phyloP scores from a whole-genome alignment of 2,797 vertebrate species.

The Phalloptychus januarius region DNA sequence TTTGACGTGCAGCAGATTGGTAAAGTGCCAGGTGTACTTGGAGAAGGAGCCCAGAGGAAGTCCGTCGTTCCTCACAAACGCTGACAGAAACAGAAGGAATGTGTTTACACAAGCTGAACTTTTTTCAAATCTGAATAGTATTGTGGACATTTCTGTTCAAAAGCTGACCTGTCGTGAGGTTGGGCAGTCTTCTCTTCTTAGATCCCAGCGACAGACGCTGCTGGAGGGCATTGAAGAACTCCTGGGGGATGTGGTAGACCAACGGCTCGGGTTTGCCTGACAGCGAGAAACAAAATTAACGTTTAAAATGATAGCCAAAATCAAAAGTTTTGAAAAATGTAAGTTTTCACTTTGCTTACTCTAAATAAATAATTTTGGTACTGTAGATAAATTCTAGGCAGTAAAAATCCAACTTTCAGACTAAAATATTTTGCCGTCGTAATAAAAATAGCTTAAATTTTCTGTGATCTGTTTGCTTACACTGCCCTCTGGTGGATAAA shows the following conservation, averaged over 20 bases:
- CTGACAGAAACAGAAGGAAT: constrained; percentile 60
- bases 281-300: constrained; percentile 9
- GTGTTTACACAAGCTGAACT: neutral
- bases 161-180: constrained; percentile 86
- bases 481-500: constrained; percentile 10
- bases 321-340: neutral
- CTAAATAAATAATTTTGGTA: neutral
- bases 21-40: constrained; percentile 95
- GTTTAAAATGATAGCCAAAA: neutral
- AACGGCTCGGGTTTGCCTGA: constrained; percentile 89
- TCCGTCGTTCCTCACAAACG: constrained; percentile 85
- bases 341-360: neutral
- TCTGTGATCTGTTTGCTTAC: neutral
- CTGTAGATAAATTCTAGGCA: neutral
- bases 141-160: neutral
- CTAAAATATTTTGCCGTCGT: neutral
- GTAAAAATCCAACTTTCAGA: neutral
- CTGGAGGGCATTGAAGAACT: constrained; percentile 91
- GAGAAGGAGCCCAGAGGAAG: constrained; percentile 88
- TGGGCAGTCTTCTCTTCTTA: constrained; percentile 89
- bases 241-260: constrained; percentile 91
- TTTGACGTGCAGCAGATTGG: constrained; percentile 88
- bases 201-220: constrained; percentile 90
- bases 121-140: neutral
- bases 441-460: neutral